Evolutionary conservation across 2,797 vertebrate species (phyloP), one percentile per base, ranked within the genome.

Genomic region (Cyclura pinguis): DNA sequence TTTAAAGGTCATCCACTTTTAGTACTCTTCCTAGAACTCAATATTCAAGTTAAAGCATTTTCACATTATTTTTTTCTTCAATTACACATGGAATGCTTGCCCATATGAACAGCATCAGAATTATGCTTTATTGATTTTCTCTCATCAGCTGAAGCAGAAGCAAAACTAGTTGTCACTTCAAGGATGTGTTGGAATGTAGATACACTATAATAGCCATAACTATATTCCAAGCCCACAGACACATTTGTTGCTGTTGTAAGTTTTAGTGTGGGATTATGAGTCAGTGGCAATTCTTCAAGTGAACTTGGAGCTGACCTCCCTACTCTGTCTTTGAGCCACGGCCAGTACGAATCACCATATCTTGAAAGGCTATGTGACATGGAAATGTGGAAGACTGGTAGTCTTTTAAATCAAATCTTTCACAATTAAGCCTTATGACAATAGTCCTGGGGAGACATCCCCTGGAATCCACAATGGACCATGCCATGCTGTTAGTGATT

Each of bases 1-100:
- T 88, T 91, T 88, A 62, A 86, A 73, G 64, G 89, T 86, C 64
- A 91, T 27, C 67, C 29, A n/a, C 29, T 47, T 81, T 82, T 64
- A 88, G 20, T 47, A 67, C 52, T 27, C 80, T 64, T 57, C 2
- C 67, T 35, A 20, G 38, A 74, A 74, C 29, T 69, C 50, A 62
- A 55, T 81, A 32, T 64, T 29, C 38, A 35, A 10, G 24, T 74
- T 64, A 55, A 86, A 27, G 50, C n/a, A 62, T 57, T 74, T 81
- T 80, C 38, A 62, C 42, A 47, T 84, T n/a, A 57, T 47, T 73
- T 89, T 85, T 85, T 85, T 76, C 57, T 57, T 76, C 42, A 24
- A 10, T 88, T 76, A 81, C 27, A 82, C 16, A 24, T 91, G 47
- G 72, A 76, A 84, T 77, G 22, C 24, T 87, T 87, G 27, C 57